Percentiles rank a stretch among this genome's conserved stretches.
phyloP scores from a whole-genome alignment of 2,888 invertebrate species.

The Lymantria dispar region DNA sequence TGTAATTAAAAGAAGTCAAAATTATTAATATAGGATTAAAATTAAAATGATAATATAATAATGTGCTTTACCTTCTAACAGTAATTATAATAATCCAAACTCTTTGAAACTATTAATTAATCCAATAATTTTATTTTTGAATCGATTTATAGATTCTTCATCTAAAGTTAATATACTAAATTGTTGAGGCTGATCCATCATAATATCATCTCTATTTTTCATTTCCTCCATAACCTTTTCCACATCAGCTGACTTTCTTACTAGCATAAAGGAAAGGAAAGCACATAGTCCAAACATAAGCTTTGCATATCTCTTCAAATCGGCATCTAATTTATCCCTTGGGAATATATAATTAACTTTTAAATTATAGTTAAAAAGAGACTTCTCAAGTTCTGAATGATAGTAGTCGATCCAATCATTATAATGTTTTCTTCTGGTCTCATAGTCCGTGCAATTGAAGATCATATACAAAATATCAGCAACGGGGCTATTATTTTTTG shows the following conservation, averaged over 20 bases:
- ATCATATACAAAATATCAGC: conserved; percentile 39
- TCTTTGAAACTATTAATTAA: conserved; percentile 31
- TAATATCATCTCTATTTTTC: conserved; percentile 1
- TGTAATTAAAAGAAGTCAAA: no score
- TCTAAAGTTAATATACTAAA: conserved; percentile 6
- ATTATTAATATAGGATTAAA: no score
- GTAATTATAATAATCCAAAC: conserved; percentile 21
- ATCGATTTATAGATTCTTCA: conserved; percentile 9
- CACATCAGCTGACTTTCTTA: conserved; percentile 29
- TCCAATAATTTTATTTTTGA: conserved; percentile 24
- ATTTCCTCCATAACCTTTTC: conserved; percentile 17
- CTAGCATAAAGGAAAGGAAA: conserved; percentile 16
- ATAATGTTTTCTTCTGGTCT: conserved; percentile 31
- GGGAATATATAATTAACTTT: conserved; percentile 30
- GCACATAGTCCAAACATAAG: conserved; percentile 17
- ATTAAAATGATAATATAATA: no score
- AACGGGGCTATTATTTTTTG: conserved; percentile 32
- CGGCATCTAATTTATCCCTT: conserved; percentile 30
- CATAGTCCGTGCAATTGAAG: conserved; percentile 40
- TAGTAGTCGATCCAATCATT: conserved; percentile 38
- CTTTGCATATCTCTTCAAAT: conserved; percentile 32
- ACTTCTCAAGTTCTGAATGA: conserved; percentile 14
- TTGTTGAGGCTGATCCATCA: not conserved
- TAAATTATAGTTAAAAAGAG: conserved; percentile 28
- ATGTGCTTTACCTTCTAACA: not conserved